phyloP scores from a whole-genome alignment of 2,113 vertebrate species.

The Dicentrarchus labrax region DNA sequence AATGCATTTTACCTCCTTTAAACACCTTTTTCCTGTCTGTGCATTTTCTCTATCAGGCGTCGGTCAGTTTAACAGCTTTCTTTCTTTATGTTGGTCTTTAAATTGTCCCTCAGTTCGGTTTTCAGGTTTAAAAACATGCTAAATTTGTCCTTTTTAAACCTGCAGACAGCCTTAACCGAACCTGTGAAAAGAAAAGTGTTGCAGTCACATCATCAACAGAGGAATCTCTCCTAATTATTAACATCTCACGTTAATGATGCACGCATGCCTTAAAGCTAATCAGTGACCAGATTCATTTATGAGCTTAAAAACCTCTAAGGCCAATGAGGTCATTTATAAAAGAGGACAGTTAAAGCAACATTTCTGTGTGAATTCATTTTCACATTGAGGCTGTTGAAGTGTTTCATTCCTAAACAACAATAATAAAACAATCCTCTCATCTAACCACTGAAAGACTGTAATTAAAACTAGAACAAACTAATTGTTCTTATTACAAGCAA shows the following conservation, averaged over 20 bases:
- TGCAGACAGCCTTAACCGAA: background rate
- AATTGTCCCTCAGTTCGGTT: background rate
- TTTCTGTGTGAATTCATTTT: background rate
- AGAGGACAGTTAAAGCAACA: background rate
- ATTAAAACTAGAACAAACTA: no score
- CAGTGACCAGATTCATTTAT: background rate
- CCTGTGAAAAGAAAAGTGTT: background rate
- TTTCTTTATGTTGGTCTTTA: background rate
- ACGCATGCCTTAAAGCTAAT: background rate
- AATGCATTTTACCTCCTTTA: no score
- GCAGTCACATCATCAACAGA: background rate
- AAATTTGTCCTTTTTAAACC: background rate
- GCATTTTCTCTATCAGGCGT: no score
- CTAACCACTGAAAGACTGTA: no score
- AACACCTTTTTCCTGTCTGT: no score
- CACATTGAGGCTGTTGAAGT: background rate
- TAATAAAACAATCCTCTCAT: no score
- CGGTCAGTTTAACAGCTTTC: background rate
- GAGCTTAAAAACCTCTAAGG: background rate
- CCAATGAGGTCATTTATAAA: background rate
- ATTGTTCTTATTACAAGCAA: no score
- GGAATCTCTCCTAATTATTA: background rate
- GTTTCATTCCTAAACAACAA: background rate
- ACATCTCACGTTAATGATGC: background rate
- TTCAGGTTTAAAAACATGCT: background rate